Base-by-base conservation (phyloP, 1,140 invertebrate species). In the Nasonia giraulti region DNA sequence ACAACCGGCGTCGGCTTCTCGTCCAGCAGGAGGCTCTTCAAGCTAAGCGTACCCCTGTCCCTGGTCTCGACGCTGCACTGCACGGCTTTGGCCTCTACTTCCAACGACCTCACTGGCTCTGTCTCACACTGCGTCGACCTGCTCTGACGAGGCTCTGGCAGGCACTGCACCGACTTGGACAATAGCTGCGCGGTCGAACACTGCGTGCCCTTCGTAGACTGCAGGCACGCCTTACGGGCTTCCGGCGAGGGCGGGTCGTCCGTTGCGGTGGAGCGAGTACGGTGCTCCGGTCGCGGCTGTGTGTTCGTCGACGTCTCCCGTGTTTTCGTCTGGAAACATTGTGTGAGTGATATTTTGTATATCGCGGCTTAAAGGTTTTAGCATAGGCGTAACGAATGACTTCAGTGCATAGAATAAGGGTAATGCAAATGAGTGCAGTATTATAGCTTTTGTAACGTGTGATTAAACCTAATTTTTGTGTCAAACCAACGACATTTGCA, bases 31-130 rank as follows among this genome's bases (percentile, higher is more conserved):
- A 75, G 12, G 3, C 14, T 33, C 27, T 12, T 71, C 2, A 17
- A 8, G 10, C 77, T 31, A 27, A 4, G 31, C 2, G 95, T 93
- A 5, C 95, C 95, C 82, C 96, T 93, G 89, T 95, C 95, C 87
- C 96, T 90, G 0, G 95, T 96, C 68, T 95, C 88, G 37, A 95
- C 93, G 44, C 93, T 93, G 87, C 95, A 96, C 87, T 95, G 95
- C 0, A 96, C 95, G 33, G 95, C 95, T 31, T 95, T 95, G 92
- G 96, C 96, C 37, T 75, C 12, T 87, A 62, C 20, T 62, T 6
- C 17, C 14, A 17, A 14, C 14, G 55, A 0, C 6, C 5, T 17
- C 55, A 62, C 17, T 6, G 55, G 55, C 20, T 62, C 55, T 5
- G 14, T 7, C 55, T 62, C 55, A 20, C 55, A 62, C 55, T 62